Evolutionary conservation across 1,140 invertebrate species (phyloP).

Genomic region (Panagrolaimus sp.): DNA sequence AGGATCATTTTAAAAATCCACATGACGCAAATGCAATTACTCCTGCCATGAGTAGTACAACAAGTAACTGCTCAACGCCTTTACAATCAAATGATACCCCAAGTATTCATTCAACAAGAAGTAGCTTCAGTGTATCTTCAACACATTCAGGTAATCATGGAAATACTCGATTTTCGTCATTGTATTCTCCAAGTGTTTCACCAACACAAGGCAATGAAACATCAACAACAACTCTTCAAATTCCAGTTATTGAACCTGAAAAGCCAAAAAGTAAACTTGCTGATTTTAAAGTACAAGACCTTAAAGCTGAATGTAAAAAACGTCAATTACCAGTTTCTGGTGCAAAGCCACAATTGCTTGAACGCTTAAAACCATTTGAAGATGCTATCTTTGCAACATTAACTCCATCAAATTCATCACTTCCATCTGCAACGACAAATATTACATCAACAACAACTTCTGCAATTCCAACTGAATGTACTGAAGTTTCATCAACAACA

Average conservation of each 20-base stretch:
- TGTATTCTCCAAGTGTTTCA: constrained; percentile 15
- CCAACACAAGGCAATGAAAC: neutral
- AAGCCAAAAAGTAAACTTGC: constrained; percentile 27
- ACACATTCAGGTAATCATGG: constrained; percentile 12
- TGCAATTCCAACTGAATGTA: constrained; percentile 8
- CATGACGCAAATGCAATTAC: neutral
- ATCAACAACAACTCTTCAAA: constrained; percentile 5
- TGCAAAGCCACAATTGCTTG: constrained; percentile 86
- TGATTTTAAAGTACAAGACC: constrained; percentile 34
- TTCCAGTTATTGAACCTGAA: constrained; percentile 17
- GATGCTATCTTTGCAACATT: constrained; percentile 36
- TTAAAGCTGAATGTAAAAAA: constrained; percentile 45
- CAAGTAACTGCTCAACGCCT: constrained; percentile 13
- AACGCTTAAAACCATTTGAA: constrained; percentile 75
- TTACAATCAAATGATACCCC: constrained; percentile 15
- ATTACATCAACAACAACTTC: constrained; percentile 20
- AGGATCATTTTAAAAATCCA: constrained; percentile 10
- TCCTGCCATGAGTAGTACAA: neutral
- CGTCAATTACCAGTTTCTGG: constrained; percentile 78
- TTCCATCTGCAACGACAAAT: too few species aligned
- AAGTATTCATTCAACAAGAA: constrained; percentile 9
- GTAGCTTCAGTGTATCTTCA: constrained; percentile 4
- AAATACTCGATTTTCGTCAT: neutral
- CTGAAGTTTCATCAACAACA: constrained; percentile 2
- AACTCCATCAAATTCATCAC: constrained; percentile 3